Evolutionary conservation across 1,140 invertebrate species (phyloP), one percentile per base, ranked within the genome.

Genomic region (Papilio dardanus): DNA sequence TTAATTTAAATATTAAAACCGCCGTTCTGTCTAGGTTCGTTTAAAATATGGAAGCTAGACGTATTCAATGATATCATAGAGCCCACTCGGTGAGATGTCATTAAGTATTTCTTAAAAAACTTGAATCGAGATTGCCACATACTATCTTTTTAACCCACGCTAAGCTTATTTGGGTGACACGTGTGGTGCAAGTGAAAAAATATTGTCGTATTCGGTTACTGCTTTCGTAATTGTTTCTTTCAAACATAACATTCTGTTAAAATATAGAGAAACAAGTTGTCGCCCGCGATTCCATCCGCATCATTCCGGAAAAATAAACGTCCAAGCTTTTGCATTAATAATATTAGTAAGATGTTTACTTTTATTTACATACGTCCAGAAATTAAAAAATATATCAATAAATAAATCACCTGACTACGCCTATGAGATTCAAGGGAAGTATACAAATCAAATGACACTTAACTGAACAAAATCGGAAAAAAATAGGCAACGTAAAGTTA

Each of bases 21-120:
- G 71, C 50, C 71, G 24, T 58, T 73, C 71, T 16, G 71, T 73
- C 71, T 73, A 73, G 71, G 10, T 58, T 58, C 28, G n/a, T 71
- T 46, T 46, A 31, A 71, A 30, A 69, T 37, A 28, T 65, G 58
- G 75, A 50, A 71, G 66, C 19, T 35, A 77, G 76, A 79, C 76
- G 68, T 54, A 73, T 40, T 21, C 7, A 74, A 42, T 76, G 79
- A 78, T 69, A 69, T 78, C 79, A 81, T 77, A 66, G 71, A 62
- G 65, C 84, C 84, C 84, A 84, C 84, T 79, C 78, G 21, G 69
- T 76, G 76, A 74, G 73, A 78, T 46, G 77, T 81, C 81, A 83
- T 86, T 84, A 86, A 83, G 78, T 85, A 58, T 84, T 81, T 85
- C 79, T 83, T 78, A 78, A 85, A 54, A 84, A 86, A 81, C 76